These are phyloP conservation scores for Capitulum mitella DNA, from an alignment of 2,888 invertebrate species.

Conservation along the genomic window DNA sequence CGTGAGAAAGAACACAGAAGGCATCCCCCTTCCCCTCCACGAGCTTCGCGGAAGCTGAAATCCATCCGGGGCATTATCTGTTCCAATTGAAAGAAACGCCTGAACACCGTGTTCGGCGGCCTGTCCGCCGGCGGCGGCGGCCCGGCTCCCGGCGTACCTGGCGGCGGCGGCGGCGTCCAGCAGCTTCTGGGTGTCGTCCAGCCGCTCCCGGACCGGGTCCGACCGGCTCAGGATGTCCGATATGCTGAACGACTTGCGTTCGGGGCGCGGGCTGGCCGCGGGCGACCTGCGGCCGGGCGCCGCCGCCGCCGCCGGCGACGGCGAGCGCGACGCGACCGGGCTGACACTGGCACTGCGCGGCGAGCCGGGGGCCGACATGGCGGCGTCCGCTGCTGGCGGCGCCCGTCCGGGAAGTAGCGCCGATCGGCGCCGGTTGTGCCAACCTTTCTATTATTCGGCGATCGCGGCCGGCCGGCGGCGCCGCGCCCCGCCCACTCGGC, in stretches of 20 bases:
- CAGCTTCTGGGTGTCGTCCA: slow-evolving; percentile 23
- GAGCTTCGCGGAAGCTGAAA: no score
- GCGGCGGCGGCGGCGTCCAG: slow-evolving; percentile 19
- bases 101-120: no score
- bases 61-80: no score
- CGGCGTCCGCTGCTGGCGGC: not conserved
- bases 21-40: no score
- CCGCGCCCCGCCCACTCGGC: not conserved
- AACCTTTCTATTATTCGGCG: slow-evolving; percentile 10
- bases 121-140: no score
- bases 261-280: slow-evolving; percentile 27
- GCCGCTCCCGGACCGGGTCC: slow-evolving; percentile 29
- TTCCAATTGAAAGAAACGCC: no score
- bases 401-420: not conserved
- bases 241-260: slow-evolving; percentile 36
- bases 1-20: no score
- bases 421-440: slow-evolving; percentile 2
- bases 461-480: not conserved
- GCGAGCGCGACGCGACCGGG: not conserved
- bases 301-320: not conserved
- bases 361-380: slow-evolving; percentile 7
- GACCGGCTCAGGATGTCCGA: slow-evolving; percentile 36
- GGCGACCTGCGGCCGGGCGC: not conserved
- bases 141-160: not conserved
- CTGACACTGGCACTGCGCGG: not conserved